phyloP scores from a whole-genome alignment of 2,113 vertebrate species.

The Datnioides undecimradiatus region DNA sequence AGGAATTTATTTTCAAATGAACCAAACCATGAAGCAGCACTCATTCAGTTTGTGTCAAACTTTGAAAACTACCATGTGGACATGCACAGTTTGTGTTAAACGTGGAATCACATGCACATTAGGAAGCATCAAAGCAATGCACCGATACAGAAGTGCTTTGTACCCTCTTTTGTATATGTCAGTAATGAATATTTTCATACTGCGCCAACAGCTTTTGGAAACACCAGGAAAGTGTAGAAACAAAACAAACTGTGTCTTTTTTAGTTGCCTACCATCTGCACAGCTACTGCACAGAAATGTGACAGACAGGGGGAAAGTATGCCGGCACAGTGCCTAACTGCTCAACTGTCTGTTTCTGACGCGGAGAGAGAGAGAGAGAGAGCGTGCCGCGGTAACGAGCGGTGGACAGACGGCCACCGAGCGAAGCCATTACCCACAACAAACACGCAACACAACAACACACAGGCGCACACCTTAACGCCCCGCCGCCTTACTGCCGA shows the following conservation, averaged over 20 bases:
- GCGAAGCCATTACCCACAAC: neutral
- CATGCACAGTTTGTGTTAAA: neutral
- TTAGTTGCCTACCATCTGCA: neutral
- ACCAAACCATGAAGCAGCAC: neutral
- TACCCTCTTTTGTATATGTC: neutral
- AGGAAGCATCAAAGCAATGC: neutral
- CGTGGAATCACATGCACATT: neutral
- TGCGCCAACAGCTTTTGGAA: neutral
- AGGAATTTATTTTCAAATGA: no score
- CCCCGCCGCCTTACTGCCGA: conserved; percentile 39
- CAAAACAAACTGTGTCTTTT: neutral
- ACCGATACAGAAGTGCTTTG: neutral
- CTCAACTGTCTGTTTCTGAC: neutral
- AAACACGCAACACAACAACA: neutral
- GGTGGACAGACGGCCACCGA: neutral
- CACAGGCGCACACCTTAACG: neutral
- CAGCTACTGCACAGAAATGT: neutral
- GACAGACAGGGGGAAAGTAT: neutral
- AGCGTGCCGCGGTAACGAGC: neutral
- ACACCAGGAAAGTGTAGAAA: neutral
- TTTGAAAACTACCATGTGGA: neutral
- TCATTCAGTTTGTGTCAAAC: neutral
- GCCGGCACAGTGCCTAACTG: neutral
- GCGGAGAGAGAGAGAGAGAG: neutral
- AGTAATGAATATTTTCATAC: neutral